phyloP scores from a whole-genome alignment of 2,113 vertebrate species.

The Cebidichthys violaceus region DNA sequence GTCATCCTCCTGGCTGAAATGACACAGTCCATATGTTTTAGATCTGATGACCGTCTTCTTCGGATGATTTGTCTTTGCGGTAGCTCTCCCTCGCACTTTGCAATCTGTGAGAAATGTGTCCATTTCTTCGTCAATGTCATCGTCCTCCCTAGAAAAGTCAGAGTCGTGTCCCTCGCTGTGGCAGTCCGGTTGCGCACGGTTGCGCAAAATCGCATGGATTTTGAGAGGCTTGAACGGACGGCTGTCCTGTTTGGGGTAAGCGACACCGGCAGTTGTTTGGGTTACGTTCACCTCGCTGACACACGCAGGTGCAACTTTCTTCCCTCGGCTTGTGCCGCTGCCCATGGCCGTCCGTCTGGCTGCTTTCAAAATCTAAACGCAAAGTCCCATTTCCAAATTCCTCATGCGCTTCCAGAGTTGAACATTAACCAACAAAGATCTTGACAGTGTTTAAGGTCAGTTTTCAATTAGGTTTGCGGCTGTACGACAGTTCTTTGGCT shows the following conservation, averaged over 20 bases:
- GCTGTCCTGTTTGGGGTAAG: conserved; percentile 39
- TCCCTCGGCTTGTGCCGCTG: conserved; percentile 77
- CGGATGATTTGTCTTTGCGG: conserved; percentile 17
- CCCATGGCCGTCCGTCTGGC: conserved; percentile 72
- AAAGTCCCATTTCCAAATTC: conserved; percentile 33
- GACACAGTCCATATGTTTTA: conserved; percentile 74
- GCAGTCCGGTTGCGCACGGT: conserved; percentile 55
- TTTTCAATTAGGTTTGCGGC: conserved; percentile 27
- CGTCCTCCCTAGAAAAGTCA: conserved; percentile 66
- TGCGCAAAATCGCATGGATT: conserved; percentile 37
- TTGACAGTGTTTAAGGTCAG: conserved; percentile 34
- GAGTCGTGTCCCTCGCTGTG: conserved; percentile 73
- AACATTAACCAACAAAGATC: conserved; percentile 53
- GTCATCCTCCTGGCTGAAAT: conserved; percentile 50
- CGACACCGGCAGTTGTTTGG: conserved; percentile 1
- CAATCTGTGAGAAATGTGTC: conserved; percentile 58
- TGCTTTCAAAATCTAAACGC: neutral
- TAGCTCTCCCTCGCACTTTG: conserved; percentile 10
- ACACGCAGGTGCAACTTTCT: conserved; percentile 80
- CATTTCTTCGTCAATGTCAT: conserved; percentile 59
- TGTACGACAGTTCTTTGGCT: conserved; percentile 4
- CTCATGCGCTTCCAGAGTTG: conserved; percentile 32
- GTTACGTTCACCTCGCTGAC: conserved; percentile 52
- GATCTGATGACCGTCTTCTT: conserved; percentile 64
- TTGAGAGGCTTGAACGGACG: conserved; percentile 50